Conservation (phyloP, 2,113 vertebrate species). For the Echinops telfairi region DNA sequence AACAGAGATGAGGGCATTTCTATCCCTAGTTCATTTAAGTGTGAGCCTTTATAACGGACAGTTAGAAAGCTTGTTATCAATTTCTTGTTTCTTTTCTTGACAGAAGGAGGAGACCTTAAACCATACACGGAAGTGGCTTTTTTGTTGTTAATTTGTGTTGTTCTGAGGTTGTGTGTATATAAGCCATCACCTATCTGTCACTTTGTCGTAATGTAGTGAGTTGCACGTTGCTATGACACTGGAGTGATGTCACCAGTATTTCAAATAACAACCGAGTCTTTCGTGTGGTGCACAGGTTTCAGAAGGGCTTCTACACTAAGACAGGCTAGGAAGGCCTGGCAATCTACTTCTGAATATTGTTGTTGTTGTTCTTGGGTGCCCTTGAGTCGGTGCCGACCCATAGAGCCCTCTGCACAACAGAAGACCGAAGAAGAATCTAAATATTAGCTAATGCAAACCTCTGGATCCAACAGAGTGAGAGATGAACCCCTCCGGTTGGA, state of each 20-base stretch:
- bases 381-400: no score
- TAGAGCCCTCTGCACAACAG: no score
- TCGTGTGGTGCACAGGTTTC: not conserved
- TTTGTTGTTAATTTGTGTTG: not conserved
- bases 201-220: not conserved
- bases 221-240: not conserved
- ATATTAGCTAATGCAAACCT: not conserved
- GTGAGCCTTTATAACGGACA: conserved; percentile 1
- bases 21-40: conserved; percentile 16
- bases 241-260: not conserved
- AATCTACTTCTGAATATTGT: not conserved
- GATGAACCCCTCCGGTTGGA: not conserved
- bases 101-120: conserved; percentile 48
- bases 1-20: conserved; percentile 50
- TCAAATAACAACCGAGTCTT: not conserved
- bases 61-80: not conserved
- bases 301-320: not conserved
- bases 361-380: no score
- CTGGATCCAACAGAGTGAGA: not conserved
- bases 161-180: not conserved
- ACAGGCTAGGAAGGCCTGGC: not conserved
- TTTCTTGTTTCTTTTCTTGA: conserved; percentile 16
- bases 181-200: not conserved
- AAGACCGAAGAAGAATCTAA: no score
- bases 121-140: not conserved